A percentile compares a stretch with the other conserved stretches of the same genome.
phyloP scores from a whole-genome alignment of 2,797 vertebrate genomes.

The Dicrostonyx torquatus region DNA sequence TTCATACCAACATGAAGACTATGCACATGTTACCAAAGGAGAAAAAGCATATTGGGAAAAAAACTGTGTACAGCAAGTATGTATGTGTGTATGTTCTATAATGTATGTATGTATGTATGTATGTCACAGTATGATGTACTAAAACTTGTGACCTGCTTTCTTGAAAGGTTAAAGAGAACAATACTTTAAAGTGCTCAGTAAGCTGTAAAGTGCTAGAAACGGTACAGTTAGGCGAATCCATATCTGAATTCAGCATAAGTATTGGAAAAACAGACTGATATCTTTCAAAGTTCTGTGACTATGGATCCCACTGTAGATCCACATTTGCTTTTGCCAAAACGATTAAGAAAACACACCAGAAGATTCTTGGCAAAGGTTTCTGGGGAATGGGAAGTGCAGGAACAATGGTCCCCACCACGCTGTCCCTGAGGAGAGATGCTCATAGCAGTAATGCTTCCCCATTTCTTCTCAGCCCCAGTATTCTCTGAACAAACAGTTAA shows the following conservation, averaged over 20 bases:
- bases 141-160: neutral
- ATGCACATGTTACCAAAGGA: neutral
- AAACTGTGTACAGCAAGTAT: neutral
- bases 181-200: neutral
- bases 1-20: neutral
- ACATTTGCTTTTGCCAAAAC: neutral
- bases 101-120: neutral
- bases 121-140: neutral
- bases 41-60: neutral
- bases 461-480: neutral
- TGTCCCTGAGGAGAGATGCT: neutral
- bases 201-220: neutral
- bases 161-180: neutral
- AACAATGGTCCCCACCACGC: fast-evolving
- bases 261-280: neutral
- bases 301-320: neutral
- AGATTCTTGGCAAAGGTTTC: neutral
- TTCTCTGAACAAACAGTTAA: conserved; percentile 50
- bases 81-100: too few relatives aligned
- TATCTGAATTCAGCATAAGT: neutral
- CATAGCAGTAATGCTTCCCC: neutral
- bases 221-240: neutral
- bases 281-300: neutral
- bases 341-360: neutral
- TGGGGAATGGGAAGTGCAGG: neutral